Evolutionary conservation across 2,113 vertebrate species (phyloP).

Genomic region (Sigmodon hispidus): DNA sequence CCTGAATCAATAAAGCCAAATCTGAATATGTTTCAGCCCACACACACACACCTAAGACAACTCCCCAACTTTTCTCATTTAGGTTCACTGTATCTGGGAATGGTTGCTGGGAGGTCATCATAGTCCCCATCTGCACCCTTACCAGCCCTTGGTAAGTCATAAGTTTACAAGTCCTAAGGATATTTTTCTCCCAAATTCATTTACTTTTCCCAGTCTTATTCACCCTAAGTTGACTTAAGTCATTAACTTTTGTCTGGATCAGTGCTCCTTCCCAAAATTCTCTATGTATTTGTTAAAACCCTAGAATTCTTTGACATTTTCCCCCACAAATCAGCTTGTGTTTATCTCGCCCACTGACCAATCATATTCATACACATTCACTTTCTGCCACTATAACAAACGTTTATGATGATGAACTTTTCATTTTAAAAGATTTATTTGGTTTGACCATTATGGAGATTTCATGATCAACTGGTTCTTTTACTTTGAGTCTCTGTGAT

Average conservation of each 20-base stretch:
- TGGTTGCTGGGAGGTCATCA: background rate
- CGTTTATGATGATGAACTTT: background rate
- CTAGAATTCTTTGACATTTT: background rate
- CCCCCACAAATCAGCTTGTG: background rate
- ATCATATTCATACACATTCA: background rate
- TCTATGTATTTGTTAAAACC: background rate
- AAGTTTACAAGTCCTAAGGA: slow-evolving; percentile 20
- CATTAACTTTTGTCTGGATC: slow-evolving; percentile 14
- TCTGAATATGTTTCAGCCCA: background rate
- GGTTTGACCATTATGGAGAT: background rate
- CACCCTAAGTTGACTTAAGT: slow-evolving; percentile 14
- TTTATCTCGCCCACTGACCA: background rate
- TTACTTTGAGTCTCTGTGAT: background rate
- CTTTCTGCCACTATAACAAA: background rate
- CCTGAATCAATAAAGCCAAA: slow-evolving; percentile 5
- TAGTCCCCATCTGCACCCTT: background rate
- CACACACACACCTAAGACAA: background rate
- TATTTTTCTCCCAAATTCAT: background rate
- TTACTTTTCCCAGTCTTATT: slow-evolving; percentile 6
- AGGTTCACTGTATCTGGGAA: slow-evolving; percentile 8
- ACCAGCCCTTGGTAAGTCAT: background rate
- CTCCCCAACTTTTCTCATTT: background rate
- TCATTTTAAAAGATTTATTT: background rate
- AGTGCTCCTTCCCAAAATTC: background rate
- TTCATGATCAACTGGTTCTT: background rate